Evolutionary conservation across 2,113 vertebrate species (phyloP), one percentile per base, ranked within the genome.

Genomic region (Channa maculata): DNA sequence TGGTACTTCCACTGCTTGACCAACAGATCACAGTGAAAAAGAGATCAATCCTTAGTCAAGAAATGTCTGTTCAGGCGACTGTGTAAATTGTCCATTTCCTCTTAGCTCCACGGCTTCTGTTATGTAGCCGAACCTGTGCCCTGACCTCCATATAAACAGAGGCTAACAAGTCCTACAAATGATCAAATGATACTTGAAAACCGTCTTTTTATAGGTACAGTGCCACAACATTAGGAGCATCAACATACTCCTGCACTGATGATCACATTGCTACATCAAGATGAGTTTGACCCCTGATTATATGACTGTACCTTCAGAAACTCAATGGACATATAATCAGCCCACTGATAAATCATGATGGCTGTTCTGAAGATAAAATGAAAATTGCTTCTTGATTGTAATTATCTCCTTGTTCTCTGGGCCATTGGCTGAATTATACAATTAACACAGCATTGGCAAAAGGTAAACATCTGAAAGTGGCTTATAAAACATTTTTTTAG

Each of bases 71-170:
- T 24, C 24, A 24, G 24, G 24, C 1, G 24, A 24, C 24, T 24
- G 52, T 61, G 13, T 37, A 52, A 78, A 37, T 15, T 12, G 13
- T 24, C 65, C 45, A 8, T 49, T 11, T 43, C 3, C 55, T 51
- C n/a, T 64, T 15, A 46, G 63, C 67, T 72, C 5, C 11, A 34
- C 8, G 4, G 44, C 8, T 8, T 34, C 49, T 13, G 46, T 44
- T 15, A 11, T 3, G 6, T 51, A 66, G 41, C 58, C 14, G 38
- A 64, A 57, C 15, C 72, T 13, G 1, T 11, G 6, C 39, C 77
- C 65, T 80, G 79, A 82, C 76, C 63, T 80, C 69, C 51, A 65
- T 4, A 36, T 73, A 36, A 65, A 79, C 45, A 41, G 38, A n/a
- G 60, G 63, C 86, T 78, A 50, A 80, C 80, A 51, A 15, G 49